Evolutionary conservation across 2,113 vertebrate genomes (phyloP).

Genomic region (Neogobius melanostomus): DNA sequence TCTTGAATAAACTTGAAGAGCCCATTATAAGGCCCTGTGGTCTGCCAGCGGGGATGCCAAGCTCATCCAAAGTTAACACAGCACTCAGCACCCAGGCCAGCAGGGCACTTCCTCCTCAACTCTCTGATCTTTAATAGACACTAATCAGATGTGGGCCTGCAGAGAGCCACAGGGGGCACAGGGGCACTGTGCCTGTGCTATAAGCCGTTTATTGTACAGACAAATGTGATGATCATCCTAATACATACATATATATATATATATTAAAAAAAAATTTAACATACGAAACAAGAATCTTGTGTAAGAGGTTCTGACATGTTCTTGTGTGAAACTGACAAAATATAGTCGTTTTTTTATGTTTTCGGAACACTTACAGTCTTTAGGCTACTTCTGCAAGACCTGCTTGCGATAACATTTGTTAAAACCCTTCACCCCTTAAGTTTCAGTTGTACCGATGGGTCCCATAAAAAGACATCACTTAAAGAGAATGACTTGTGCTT

Average conservation of each 20-base stretch:
- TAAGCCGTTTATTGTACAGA: background rate
- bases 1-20: slow-evolving; percentile 83
- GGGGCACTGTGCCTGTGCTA: background rate
- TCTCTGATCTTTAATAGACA: slow-evolving; percentile 89
- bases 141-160: slow-evolving; percentile 73
- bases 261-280: no score
- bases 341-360: no score
- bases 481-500: no score
- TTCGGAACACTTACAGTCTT: no score
- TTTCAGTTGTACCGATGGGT: no score
- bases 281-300: no score
- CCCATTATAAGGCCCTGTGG: slow-evolving; percentile 81
- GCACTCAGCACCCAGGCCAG: slow-evolving; percentile 81
- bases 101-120: slow-evolving; percentile 83
- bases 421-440: no score
- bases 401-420: no score
- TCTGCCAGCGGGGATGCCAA: slow-evolving; percentile 80
- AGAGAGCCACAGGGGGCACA: slow-evolving; percentile 28
- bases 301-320: no score
- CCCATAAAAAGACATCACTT: no score
- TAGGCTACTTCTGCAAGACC: no score
- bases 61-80: slow-evolving; percentile 91
- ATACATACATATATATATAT: background rate
- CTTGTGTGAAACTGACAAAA: no score
- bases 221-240: slow-evolving; percentile 6